Conservation (phyloP, 1,140 invertebrate species). For the Trachymyrmex septentrionalis region DNA sequence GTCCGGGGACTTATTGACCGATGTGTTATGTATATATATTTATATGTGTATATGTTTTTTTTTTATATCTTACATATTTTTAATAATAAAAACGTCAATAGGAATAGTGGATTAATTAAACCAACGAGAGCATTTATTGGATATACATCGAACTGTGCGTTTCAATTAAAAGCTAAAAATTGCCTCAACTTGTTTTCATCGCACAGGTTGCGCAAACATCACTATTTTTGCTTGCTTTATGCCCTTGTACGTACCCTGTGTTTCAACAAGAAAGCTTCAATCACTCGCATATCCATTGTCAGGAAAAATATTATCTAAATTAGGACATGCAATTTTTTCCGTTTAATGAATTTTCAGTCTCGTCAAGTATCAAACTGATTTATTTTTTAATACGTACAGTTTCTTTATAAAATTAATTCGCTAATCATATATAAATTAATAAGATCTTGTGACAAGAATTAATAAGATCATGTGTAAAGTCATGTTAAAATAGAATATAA, state of each 20-base stretch:
- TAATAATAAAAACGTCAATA: conserved; percentile 17
- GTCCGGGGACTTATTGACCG: too few relatives aligned
- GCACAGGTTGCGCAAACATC: conserved; percentile 63
- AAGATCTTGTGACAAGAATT: background rate
- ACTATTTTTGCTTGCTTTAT: conserved; percentile 65
- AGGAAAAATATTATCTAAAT: conserved; percentile 7
- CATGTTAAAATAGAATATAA: background rate
- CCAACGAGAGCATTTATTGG: conserved; percentile 14
- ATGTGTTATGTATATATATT: too few relatives aligned
- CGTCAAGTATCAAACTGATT: background rate
- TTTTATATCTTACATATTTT: background rate
- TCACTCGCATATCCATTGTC: background rate
- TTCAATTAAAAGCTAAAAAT: conserved; percentile 76
- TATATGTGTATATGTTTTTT: background rate
- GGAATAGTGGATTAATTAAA: conserved; percentile 62
- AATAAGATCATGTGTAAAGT: too few relatives aligned
- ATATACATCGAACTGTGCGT: conserved; percentile 24
- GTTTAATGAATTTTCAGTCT: background rate
- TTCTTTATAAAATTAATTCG: background rate
- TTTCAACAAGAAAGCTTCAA: conserved; percentile 66
- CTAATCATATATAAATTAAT: background rate
- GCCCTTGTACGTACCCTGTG: conserved; percentile 5
- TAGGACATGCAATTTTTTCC: conserved; percentile 13
- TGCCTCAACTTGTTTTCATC: conserved; percentile 62
- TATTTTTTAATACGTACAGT: background rate